Evolutionary conservation across 2,113 vertebrate species (phyloP), one percentile per base, ranked within the genome.

Genomic region (Hepsetus odoe): DNA sequence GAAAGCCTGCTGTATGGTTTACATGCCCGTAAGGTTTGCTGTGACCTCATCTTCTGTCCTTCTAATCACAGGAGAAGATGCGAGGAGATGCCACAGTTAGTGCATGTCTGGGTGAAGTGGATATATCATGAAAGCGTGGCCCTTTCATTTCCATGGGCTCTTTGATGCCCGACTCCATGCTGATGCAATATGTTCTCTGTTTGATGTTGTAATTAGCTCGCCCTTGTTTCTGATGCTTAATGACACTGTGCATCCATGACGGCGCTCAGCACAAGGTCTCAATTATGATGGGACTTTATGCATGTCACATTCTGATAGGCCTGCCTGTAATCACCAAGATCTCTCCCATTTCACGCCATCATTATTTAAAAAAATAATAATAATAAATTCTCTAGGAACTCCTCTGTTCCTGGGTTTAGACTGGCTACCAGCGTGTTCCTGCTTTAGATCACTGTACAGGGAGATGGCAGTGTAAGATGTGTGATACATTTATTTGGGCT

Each of bases 111-210:
- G 53, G 61, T 79, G 46, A 79, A 79, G 16, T 35, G 56, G 61
- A 59, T 26, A 72, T 64, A 61, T 61, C 40, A 71, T 78, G 49
- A 72, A 58, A 28, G 32, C 42, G n/a, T 46, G 30, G 46, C 22
- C 35, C 30, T 58, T 61, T 12, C 33, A 9, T 30, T 72, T 30
- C 46, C 58, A 77, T n/a, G 4, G n/a, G 26, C 38, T 30, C 76
- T 72, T 79, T 79, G 68, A 79, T 79, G 68, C 71, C 35, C 11
- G 67, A 30, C 33, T 38, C 20, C 35, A n/a, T 65, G 38, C 18
- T 65, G 32, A 65, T 65, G 20, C 61, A 65, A 32, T 65, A 38
- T 35, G 32, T 65, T 65, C 61, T 65, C 32, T 20, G 61, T 65
- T 16, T 65, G 61, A 65, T 65, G 61, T 65, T 65, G n/a, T 65